Evolutionary conservation across 35 echinoderm and acorn worm genomes (phyloP).

Genomic region (Anneissia japonica): DNA sequence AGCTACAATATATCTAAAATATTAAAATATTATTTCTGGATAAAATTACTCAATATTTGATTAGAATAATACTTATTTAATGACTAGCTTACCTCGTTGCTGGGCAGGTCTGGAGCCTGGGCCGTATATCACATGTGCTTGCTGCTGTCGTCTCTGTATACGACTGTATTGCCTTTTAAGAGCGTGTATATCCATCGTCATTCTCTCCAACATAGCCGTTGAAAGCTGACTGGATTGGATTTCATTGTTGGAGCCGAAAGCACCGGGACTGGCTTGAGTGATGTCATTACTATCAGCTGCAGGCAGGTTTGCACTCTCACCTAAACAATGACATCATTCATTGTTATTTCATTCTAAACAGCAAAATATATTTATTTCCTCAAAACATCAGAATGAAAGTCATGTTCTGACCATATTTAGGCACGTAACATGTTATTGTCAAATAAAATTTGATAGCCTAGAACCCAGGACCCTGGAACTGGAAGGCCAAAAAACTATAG

Average conservation of each 20-base stretch:
- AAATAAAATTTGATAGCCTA: too few relatives aligned
- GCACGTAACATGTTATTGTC: too few relatives aligned
- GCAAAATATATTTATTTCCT: too few relatives aligned
- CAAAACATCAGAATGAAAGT: too few relatives aligned
- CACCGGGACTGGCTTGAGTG: conserved; percentile 78
- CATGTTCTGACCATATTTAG: too few relatives aligned
- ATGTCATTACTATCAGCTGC: conserved; percentile 54
- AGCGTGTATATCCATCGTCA: conserved; percentile 83
- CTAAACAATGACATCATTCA: conserved; percentile 41
- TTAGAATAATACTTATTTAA: too few relatives aligned
- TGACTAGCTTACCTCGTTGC: conserved; percentile 19
- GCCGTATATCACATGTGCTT: conserved; percentile 88
- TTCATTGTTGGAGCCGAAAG: conserved; percentile 55
- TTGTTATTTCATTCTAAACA: too few relatives aligned
- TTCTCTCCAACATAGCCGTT: conserved; percentile 85
- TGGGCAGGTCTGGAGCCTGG: conserved; percentile 38
- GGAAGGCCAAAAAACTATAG: too few relatives aligned
- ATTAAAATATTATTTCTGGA: too few relatives aligned
- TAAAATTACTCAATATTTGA: too few relatives aligned
- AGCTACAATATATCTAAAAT: too few relatives aligned
- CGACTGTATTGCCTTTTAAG: conserved; percentile 94
- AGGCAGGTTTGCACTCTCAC: conserved; percentile 38
- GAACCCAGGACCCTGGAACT: too few relatives aligned
- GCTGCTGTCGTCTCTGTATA: conserved; percentile 79
- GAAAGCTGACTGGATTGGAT: conserved; percentile 47